Evolutionary conservation across 2,113 vertebrate genomes (phyloP).

Genomic region (Carollia perspicillata): DNA sequence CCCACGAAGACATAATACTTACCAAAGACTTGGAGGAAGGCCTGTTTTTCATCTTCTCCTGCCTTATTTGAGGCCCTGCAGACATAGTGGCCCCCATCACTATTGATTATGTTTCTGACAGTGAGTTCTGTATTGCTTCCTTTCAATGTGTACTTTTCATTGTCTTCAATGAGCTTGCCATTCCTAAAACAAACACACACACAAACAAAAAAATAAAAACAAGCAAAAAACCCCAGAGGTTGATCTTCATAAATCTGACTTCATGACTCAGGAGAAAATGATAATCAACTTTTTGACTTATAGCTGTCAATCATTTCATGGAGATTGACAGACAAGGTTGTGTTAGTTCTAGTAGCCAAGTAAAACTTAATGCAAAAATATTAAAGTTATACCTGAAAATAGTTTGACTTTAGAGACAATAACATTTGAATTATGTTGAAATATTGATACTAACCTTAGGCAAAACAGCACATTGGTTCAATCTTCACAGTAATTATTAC

Average conservation of each 20-base stretch:
- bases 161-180: constrained; percentile 89
- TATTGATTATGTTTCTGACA: constrained; percentile 90
- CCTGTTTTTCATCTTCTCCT: constrained; percentile 90
- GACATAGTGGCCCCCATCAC: constrained; percentile 89
- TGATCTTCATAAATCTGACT: background rate
- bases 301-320: background rate
- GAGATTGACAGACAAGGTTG: background rate
- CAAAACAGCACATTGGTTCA: background rate
- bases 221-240: background rate
- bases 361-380: background rate
- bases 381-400: background rate
- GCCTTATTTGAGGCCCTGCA: constrained; percentile 96
- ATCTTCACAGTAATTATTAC: background rate
- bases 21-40: constrained; percentile 97
- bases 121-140: constrained; percentile 88
- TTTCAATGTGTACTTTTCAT: constrained; percentile 89
- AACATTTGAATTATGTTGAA: background rate
- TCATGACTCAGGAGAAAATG: background rate
- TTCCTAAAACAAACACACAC: constrained; percentile 80
- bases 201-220: background rate
- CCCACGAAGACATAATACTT: constrained; percentile 74
- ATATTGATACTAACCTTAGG: background rate
- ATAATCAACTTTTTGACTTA: background rate
- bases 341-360: background rate
- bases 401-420: background rate